Percentiles rank a stretch among this genome's conserved stretches.
Evolutionary conservation across 2,113 vertebrate genomes (phyloP).

Genomic region (Silurus meridionalis): DNA sequence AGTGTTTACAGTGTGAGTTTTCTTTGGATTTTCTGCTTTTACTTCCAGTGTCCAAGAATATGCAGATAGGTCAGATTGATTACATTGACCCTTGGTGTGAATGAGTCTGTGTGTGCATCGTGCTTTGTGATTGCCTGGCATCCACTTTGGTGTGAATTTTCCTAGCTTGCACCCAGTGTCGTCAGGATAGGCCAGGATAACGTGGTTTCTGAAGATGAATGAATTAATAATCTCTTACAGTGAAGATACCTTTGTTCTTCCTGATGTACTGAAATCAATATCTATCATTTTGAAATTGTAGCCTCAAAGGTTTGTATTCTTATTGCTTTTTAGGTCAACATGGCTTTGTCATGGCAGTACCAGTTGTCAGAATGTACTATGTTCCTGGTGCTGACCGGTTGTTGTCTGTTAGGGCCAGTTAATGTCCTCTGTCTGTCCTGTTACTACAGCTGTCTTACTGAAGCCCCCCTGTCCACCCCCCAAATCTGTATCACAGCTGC

Average conservation of each 20-base stretch:
- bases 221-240: not conserved
- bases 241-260: not conserved
- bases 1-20: not conserved
- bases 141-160: not conserved
- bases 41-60: not conserved
- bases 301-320: not conserved
- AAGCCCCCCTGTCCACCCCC: constrained; percentile 15
- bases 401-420: constrained; percentile 20
- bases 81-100: not conserved
- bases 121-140: not conserved
- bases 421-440: constrained; percentile 39
- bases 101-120: not conserved
- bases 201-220: not conserved
- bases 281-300: not conserved
- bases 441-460: constrained; percentile 47
- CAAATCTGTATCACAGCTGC: constrained; percentile 44
- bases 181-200: not conserved
- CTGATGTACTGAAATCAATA: not conserved
- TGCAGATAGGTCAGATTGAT: not conserved
- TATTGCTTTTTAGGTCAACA: not conserved
- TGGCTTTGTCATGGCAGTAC: not conserved
- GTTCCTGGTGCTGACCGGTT: constrained; percentile 26
- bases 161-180: not conserved
- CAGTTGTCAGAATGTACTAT: constrained; percentile 38
- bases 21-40: not conserved